Conservation (phyloP, 2,888 invertebrate genomes). For the Dryadula phaetusa region DNA sequence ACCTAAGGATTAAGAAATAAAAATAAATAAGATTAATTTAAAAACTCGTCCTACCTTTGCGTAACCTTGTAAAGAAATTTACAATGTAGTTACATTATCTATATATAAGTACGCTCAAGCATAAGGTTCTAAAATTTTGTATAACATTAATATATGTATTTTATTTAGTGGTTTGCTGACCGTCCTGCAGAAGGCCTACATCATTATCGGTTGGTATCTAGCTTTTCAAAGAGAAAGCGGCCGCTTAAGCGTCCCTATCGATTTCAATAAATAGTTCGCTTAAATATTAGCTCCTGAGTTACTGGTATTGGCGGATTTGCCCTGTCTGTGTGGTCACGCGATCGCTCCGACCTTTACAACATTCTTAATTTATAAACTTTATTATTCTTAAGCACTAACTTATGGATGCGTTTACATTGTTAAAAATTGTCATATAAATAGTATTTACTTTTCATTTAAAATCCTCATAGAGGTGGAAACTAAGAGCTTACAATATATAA, state of each 20-base stretch:
- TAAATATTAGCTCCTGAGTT: conserved; percentile 47
- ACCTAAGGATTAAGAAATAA: too few relatives aligned
- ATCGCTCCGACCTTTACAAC: conserved; percentile 38
- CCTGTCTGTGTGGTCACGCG: conserved; percentile 44
- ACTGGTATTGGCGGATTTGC: conserved; percentile 44
- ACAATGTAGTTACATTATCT: too few relatives aligned
- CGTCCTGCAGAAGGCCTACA: conserved; percentile 39
- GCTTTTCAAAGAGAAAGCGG: conserved; percentile 47
- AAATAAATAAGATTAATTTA: too few relatives aligned
- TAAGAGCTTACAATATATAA: not conserved
- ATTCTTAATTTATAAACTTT: conserved; percentile 33
- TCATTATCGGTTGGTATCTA: conserved; percentile 43
- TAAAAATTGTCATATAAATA: not conserved
- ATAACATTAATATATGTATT: too few relatives aligned
- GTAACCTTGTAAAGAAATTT: too few relatives aligned
- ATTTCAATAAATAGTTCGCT: conserved; percentile 47
- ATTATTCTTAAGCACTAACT: conserved; percentile 1
- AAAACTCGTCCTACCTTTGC: too few relatives aligned
- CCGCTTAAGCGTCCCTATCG: conserved; percentile 45
- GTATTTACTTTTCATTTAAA: not conserved
- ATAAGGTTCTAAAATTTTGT: too few relatives aligned
- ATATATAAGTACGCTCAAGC: too few relatives aligned
- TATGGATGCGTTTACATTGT: not conserved
- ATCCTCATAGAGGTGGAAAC: not conserved
- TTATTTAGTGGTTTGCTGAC: conserved; percentile 15